phyloP scores from a whole-genome alignment of 2,888 invertebrate genomes.

The Platerodrilus igneus region DNA sequence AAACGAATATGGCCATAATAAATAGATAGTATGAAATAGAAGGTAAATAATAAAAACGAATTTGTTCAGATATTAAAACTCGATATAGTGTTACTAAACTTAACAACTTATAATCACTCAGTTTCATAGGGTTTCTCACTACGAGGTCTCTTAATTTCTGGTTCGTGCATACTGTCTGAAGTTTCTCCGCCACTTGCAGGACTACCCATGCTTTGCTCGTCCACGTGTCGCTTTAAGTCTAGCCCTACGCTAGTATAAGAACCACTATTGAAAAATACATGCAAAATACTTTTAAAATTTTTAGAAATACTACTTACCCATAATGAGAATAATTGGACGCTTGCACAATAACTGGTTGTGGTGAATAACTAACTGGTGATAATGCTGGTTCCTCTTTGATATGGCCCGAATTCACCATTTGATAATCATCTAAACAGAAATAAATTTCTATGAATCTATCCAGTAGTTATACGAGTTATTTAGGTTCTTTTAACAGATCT shows the following conservation, averaged over 20 bases:
- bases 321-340: slow-evolving; percentile 49
- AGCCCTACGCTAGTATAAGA: slow-evolving; percentile 39
- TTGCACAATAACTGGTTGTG: slow-evolving; percentile 60
- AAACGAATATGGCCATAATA: neutral
- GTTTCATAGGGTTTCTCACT: slow-evolving; percentile 43
- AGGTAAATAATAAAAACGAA: neutral
- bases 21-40: neutral
- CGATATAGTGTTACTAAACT: slow-evolving; percentile 12
- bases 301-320: slow-evolving; percentile 9
- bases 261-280: slow-evolving; percentile 30
- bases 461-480: no score
- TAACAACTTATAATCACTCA: slow-evolving; percentile 33
- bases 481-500: no score
- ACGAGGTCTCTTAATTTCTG: slow-evolving; percentile 44
- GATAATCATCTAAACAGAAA: slow-evolving; percentile 57
- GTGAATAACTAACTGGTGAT: slow-evolving; percentile 55
- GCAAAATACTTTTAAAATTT: no score
- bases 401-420: slow-evolving; percentile 46
- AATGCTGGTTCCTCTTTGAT: slow-evolving; percentile 54
- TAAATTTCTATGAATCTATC: no score
- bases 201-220: slow-evolving; percentile 42
- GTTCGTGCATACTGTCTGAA: slow-evolving; percentile 39
- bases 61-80: slow-evolving; percentile 14
- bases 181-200: slow-evolving; percentile 40
- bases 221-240: slow-evolving; percentile 45